Base-by-base conservation (phyloP, 2,888 invertebrate genomes). In the Ectemnius continuus region DNA sequence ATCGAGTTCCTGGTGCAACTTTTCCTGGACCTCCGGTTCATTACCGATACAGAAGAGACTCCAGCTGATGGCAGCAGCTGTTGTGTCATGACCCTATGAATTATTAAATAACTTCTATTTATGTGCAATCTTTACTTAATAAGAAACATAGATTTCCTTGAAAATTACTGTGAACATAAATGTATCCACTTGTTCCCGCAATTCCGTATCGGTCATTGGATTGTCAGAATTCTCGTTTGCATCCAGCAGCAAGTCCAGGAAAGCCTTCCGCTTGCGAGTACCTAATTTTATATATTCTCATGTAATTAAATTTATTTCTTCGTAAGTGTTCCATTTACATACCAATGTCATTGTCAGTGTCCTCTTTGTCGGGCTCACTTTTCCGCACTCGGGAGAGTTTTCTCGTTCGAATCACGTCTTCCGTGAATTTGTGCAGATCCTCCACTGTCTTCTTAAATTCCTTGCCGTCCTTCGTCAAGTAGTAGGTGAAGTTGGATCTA, bases 101-200 rank as follows among this genome's bases (percentile, higher is more conserved):
- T 23, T 23, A 23, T 23, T 23, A 23, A 23, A 23, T 23, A 23
- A 23, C 23, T 23, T 36, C 0, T 36, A 36, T 36, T 36, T 11
- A 11, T 36, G 36, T 13, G n/a, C 14, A n/a, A 11, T 11, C 1
- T 52, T 1, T 52, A 52, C 16, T 16, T 16, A 52, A 52, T 11
- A 52, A 52, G 8, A 36, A 6, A 36, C 11, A 36, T 36, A 0
- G 23, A 23, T 23, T 23, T 23, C 6, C 52, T 52, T 16, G 1
- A 52, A 1, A 58, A 2, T 58, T 87, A 94, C 94, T 88, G 93
- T 95, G 88, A 95, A 95, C 94, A 95, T 94, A 81, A 95, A 95
- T 0, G 95, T 95, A 79, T 95, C 94, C 0, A 95, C 94, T 91
- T 95, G 94, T 86, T 95, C 94, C 67, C 94, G 91, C 58, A 95